Conservation (phyloP, 1,140 invertebrate genomes). For the Aphaenogaster ashmeadi region DNA sequence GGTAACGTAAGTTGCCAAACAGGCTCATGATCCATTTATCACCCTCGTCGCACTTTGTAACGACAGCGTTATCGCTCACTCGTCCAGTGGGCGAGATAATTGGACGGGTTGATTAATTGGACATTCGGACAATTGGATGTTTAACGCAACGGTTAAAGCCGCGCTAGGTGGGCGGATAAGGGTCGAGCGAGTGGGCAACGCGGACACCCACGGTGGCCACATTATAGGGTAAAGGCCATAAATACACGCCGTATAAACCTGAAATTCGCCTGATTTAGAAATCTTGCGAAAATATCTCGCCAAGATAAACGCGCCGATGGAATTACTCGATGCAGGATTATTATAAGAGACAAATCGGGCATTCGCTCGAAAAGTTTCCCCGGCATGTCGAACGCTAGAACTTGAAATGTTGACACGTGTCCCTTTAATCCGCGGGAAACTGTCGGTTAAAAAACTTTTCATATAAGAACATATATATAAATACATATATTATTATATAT, state of each 20-base stretch:
- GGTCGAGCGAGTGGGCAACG: neutral
- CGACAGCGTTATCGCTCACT: conserved; percentile 24
- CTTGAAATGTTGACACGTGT: neutral
- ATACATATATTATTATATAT: too few relatives aligned
- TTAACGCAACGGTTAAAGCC: conserved; percentile 24
- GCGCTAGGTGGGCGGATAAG: neutral
- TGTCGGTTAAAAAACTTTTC: neutral
- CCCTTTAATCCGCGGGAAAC: neutral
- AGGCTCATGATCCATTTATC: conserved; percentile 1
- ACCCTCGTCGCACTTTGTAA: neutral
- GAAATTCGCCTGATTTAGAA: neutral
- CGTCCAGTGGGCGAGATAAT: conserved; percentile 1
- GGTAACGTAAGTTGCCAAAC: neutral
- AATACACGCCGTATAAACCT: conserved; percentile 2
- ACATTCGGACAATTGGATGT: conserved; percentile 40
- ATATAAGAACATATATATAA: too few relatives aligned
- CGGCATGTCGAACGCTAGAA: too few relatives aligned
- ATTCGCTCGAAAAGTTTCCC: neutral
- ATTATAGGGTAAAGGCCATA: neutral
- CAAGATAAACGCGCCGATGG: neutral
- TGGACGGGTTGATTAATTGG: conserved; percentile 40
- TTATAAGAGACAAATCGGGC: neutral
- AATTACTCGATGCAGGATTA: neutral
- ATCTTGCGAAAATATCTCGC: neutral
- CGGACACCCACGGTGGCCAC: neutral